These are phyloP conservation scores for Zenarchopterus dispar DNA, from an alignment of 2,797 vertebrate species.

Conservation along the genomic window DNA sequence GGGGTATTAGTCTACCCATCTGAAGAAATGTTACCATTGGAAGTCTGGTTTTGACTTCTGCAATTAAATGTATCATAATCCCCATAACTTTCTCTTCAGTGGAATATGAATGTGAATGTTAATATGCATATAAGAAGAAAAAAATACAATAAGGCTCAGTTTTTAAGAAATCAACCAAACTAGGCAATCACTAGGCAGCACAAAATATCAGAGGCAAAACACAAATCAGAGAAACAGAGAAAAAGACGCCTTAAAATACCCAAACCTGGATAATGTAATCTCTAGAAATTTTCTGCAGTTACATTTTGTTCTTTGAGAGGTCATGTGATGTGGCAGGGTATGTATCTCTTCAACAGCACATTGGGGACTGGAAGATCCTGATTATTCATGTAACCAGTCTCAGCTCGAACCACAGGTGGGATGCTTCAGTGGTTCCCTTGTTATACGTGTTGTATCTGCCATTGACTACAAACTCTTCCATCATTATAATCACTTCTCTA, in stretches of 20 bases:
- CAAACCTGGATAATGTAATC: too few relatives aligned
- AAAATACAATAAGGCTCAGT: not conserved
- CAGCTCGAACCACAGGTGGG: not conserved
- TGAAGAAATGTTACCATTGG: not conserved
- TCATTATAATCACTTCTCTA: constrained; percentile 47
- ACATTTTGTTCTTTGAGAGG: too few relatives aligned
- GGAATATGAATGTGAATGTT: not conserved
- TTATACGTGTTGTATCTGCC: constrained; percentile 14
- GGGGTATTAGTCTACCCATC: constrained; percentile 30
- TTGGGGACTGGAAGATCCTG: not conserved
- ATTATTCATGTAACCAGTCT: constrained; percentile 35
- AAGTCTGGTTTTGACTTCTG: constrained; percentile 24
- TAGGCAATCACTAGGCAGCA: too few relatives aligned
- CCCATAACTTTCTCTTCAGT: not conserved
- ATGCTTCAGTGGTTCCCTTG: constrained; percentile 3
- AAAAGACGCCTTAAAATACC: too few relatives aligned
- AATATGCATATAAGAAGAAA: not conserved
- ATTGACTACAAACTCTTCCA: constrained; percentile 22
- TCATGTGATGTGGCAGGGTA: too few relatives aligned
- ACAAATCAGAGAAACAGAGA: too few relatives aligned
- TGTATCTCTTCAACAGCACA: not conserved
- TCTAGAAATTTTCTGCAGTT: too few relatives aligned
- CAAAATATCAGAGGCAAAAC: not conserved
- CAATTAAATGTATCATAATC: constrained; percentile 2
- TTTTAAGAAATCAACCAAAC: too few relatives aligned